Evolutionary conservation across 2,888 invertebrate species (phyloP).

Genomic region (Trachelus iudaicus): DNA sequence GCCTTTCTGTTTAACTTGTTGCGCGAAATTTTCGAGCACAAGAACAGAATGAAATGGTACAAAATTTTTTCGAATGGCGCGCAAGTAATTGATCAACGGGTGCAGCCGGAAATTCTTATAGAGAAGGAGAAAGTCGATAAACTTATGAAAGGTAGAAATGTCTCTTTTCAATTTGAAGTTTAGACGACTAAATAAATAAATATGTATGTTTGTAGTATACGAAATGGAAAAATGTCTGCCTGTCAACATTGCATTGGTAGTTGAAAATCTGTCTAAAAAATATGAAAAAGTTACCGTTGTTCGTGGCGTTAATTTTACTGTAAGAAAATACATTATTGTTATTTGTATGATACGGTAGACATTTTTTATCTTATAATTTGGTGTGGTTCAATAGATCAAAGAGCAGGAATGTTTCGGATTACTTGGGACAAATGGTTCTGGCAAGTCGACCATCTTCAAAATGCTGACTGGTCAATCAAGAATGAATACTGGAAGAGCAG

Average conservation of each 20-base stretch:
- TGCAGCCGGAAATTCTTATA: background rate
- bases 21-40: slow-evolving; percentile 26
- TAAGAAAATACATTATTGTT: background rate
- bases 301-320: slow-evolving; percentile 21
- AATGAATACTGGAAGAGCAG: slow-evolving; percentile 25
- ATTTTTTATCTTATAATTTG: no score
- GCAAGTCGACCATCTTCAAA: slow-evolving; percentile 36
- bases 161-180: background rate
- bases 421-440: slow-evolving; percentile 33
- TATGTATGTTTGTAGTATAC: slow-evolving; percentile 15
- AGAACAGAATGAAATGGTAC: slow-evolving; percentile 23
- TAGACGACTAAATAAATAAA: background rate
- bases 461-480: slow-evolving; percentile 23
- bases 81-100: background rate
- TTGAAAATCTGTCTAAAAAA: slow-evolving; percentile 26
- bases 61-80: background rate
- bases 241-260: slow-evolving; percentile 20
- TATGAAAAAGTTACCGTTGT: slow-evolving; percentile 6
- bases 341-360: no score
- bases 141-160: slow-evolving; percentile 5
- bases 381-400: slow-evolving; percentile 18
- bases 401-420: slow-evolving; percentile 33
- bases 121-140: slow-evolving; percentile 8
- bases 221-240: slow-evolving; percentile 11
- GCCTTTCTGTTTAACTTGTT: slow-evolving; percentile 20